Evolutionary conservation across 2,113 vertebrate species (phyloP), one percentile per base, ranked within the genome.

Genomic region (human): DNA sequence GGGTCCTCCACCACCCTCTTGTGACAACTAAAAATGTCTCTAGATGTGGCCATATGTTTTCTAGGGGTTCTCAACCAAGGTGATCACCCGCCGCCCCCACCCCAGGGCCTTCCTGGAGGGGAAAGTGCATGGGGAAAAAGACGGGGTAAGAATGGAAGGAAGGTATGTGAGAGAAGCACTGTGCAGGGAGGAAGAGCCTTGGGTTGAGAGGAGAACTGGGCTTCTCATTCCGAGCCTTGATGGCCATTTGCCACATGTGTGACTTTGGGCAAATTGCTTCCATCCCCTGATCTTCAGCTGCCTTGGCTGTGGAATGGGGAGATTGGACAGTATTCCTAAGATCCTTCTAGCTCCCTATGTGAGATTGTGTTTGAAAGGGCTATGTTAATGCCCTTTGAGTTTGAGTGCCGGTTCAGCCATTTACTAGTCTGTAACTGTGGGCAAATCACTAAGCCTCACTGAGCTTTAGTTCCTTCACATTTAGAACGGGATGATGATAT

Each of bases 1-100:
- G 20, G 13, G 10, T 4, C 10, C 13, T 88, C 6, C 38, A n/a
- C 32, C 0, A 2, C 8, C 16, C 1, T 6, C 16, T 2, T 55
- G 80, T 38, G 48, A 90, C 59, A 61, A 80, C 6, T 10, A n/a
- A 81, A 68, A 22, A 22, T 64, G 38, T 83, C 35, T 90, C 78
- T 75, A 89, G 85, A 81, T 10, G n/a, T 35, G 32, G 45, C 20
- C 76, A 79, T n/a, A 32, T 89, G 61, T 55, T 12, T 32, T 30
- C 13, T 9, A 61, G 3, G 10, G 2, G 18, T 89, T 90, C 70
- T 70, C 61, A 59, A 35, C 35, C 23, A 25, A 12, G 0, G 17
- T 16, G 35, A 45, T 70, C 43, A 25, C 11, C 2, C 32, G 27
- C 2, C 4, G 12, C 18, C 76, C 25, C 45, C 30, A 35, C 7